Conservation (phyloP, 2,113 vertebrate species). For the Erpornis zantholeuca region DNA sequence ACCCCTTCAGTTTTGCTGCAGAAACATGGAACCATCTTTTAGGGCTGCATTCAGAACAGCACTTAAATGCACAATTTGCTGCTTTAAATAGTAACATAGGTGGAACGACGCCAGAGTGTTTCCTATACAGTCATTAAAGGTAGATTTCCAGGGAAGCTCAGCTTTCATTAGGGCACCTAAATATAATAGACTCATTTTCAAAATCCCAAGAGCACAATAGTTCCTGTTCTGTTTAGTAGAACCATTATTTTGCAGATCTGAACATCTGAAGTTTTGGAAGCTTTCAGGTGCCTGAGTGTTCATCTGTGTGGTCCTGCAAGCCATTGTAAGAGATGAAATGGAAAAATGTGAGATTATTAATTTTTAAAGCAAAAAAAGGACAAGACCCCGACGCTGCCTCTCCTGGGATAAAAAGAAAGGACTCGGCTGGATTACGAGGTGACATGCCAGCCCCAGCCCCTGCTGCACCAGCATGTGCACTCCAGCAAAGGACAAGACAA, state of each 20-base stretch:
- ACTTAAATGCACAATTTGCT: background rate
- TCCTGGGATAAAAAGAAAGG: background rate
- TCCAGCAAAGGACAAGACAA: background rate
- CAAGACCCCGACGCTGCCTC: background rate
- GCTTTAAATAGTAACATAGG: background rate
- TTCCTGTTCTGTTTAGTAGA: background rate
- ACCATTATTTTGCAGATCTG: background rate
- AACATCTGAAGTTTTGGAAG: background rate
- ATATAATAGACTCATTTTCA: background rate
- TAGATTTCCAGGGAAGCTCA: background rate
- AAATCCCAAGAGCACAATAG: background rate
- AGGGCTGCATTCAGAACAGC: background rate
- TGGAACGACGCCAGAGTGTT: background rate
- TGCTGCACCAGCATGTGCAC: background rate
- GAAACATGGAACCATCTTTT: background rate
- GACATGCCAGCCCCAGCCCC: background rate
- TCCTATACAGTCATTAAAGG: background rate
- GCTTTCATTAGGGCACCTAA: slow-evolving; percentile 22
- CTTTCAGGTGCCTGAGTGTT: background rate
- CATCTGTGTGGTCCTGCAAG: background rate
- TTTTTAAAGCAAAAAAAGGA: slow-evolving; percentile 9
- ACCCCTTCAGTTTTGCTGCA: background rate
- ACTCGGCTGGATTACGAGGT: background rate
- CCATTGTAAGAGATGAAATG: background rate
- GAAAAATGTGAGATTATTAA: slow-evolving; percentile 2